Conservation (phyloP, 2,797 vertebrate species). For the Cryptoprocta ferox region DNA sequence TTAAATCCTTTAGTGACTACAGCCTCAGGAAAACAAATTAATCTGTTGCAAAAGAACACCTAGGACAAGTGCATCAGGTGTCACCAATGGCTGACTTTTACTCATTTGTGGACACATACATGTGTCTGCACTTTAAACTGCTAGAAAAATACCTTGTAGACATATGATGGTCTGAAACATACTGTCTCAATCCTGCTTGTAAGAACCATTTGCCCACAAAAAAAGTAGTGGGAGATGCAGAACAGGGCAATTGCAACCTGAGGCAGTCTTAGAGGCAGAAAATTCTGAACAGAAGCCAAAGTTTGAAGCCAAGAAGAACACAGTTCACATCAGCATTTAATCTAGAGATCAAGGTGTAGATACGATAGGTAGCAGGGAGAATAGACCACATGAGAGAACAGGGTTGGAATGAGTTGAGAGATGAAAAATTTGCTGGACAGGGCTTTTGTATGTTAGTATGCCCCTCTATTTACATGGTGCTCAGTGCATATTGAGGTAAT, state of each 20-base stretch:
- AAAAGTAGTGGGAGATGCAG: not conserved
- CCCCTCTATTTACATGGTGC: not conserved
- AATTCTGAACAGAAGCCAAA: slow-evolving; percentile 28
- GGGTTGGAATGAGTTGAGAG: not conserved
- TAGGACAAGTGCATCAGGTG: not conserved
- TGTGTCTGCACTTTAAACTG: not conserved
- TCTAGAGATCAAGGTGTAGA: not conserved
- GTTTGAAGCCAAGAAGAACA: slow-evolving; percentile 5
- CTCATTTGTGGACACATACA: not conserved
- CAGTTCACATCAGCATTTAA: slow-evolving; percentile 26
- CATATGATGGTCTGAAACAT: not conserved
- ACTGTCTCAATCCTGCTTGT: not conserved
- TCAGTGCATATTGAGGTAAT: not conserved
- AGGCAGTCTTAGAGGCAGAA: not conserved
- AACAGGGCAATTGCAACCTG: not conserved
- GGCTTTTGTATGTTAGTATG: not conserved
- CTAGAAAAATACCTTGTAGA: not conserved
- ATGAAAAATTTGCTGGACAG: not conserved
- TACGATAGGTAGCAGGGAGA: not conserved
- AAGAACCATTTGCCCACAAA: not conserved
- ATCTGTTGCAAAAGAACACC: not conserved
- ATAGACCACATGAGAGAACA: not conserved
- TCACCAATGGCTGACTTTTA: not conserved
- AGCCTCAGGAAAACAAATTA: not conserved
- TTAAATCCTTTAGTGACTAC: not conserved